Evolutionary conservation across 2,797 vertebrate genomes (phyloP), one percentile per base, ranked within the genome.

Genomic region (Sphaeramia orbicularis): DNA sequence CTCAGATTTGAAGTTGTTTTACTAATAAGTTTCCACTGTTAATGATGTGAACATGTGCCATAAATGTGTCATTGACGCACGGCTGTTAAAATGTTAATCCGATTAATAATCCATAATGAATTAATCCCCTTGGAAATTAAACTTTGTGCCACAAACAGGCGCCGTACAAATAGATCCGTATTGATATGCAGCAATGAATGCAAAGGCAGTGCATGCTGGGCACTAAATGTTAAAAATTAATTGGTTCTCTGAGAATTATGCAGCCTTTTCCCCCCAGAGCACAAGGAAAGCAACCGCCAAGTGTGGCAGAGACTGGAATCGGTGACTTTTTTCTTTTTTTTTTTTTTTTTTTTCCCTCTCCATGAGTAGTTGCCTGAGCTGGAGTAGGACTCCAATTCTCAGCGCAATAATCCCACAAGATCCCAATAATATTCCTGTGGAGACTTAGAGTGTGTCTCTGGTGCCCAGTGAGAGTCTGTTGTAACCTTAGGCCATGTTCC

Each of bases 41-140:
- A 10, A 1, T 13, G 10, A 8, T 40, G 21, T 36, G 57, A 60
- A 65, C 58, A 50, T 11, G 27, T 53, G 53, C 47, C 4, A 43
- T 18, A 51, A 63, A 69, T 50, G 51, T 72, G 36, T 55, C 18
- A 68, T 84, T 44, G 61, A 74, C 44, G 42, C 62, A 40, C 68
- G 68, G 70, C 79, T 81, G 78, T 76, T 85, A 36, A 48, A 78
- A 71, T 47, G 70, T 63, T 73, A 68, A 80, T 78, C 65, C 71
- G 76, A 82, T 89, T 79, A 88, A 84, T 86, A 65, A 72, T 42
- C 54, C 44, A 30, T 84, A 75, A 90, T 86, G 60, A 87, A 84
- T 90, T 60, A 86, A 87, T 83, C 76, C 30, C 40, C 30, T 38
- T 10, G 42, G 48, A 74, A 82, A 76, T 79, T 10, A 58, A 76